These are phyloP conservation scores for Brachypodius melanocephalos DNA, from an alignment of 2,113 vertebrate genomes.

Conservation along the genomic window DNA sequence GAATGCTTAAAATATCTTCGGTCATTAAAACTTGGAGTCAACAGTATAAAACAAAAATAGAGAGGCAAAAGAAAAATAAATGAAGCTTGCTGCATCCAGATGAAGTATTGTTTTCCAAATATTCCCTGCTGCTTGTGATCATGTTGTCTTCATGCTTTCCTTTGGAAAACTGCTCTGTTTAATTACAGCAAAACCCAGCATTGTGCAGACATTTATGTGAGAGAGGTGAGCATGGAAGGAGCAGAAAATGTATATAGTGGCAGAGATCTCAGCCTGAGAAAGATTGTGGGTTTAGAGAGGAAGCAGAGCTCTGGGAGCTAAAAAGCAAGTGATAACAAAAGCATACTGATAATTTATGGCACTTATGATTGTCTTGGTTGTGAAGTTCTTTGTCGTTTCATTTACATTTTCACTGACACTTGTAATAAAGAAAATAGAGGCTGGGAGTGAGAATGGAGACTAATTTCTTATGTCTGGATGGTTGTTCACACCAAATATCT, in stretches of 20 bases:
- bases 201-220: neutral
- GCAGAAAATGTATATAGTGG: neutral
- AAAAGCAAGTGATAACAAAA: neutral
- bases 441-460: neutral
- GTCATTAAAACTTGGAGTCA: constrained; percentile 62
- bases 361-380: neutral
- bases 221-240: neutral
- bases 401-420: neutral
- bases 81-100: constrained; percentile 27
- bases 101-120: constrained; percentile 32
- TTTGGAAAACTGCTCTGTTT: constrained; percentile 11
- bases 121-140: neutral
- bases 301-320: neutral
- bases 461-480: neutral
- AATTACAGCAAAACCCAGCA: neutral
- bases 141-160: neutral
- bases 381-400: neutral
- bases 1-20: constrained; percentile 49
- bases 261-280: neutral
- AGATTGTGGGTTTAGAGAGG: neutral
- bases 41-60: constrained; percentile 46
- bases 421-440: neutral
- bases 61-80: constrained; percentile 47
- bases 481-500: neutral
- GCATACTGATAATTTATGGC: neutral